Evolutionary conservation across 2,113 vertebrate genomes (phyloP), one percentile per base, ranked within the genome.

Genomic region (Spea multiplicata): DNA sequence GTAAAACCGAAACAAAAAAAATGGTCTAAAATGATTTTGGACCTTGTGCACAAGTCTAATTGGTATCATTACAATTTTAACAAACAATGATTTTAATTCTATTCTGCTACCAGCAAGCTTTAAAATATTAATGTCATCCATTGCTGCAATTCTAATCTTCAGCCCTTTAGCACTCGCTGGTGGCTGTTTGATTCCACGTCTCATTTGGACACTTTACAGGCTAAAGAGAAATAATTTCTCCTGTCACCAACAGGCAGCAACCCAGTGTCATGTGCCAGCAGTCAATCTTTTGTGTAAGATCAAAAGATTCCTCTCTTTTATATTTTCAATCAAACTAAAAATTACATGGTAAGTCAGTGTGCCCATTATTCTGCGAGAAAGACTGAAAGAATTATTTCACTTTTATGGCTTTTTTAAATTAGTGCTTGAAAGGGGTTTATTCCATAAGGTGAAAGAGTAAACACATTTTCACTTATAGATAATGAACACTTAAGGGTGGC

Each of bases 61-160:
- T 30, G 30, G 30, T 62, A 59, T 10, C n/a, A 77, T 77, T 77
- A 55, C 44, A 70, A 16, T 77, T 78, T 65, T 55, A 78, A 44
- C 49, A 64, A n/a, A 83, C 0, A 0, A 84, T 83, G 81, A 73
- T 55, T 74, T 84, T 85, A 75, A 81, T 82, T 75, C 75, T 81
- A 72, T 81, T 88, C 53, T 17, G 81, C 70, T 82, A 76, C 85
- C 76, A 83, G 66, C 81, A 44, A 66, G 64, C 81, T 87, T 83
- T 86, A 83, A 85, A 71, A 77, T 75, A 61, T 72, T 80, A 86
- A 87, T 78, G 30, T 55, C 50, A 78, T 46, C n/a, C 44, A 59
- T 55, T 55, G 44, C 71, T n/a, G 47, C 30, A 72, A 44, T 70
- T 49, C 44, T 62, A 16, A 53, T 13, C 14, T 77, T 53, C 59